Conservation (phyloP, 2,113 vertebrate genomes). For the Erythrocercus mccallii region DNA sequence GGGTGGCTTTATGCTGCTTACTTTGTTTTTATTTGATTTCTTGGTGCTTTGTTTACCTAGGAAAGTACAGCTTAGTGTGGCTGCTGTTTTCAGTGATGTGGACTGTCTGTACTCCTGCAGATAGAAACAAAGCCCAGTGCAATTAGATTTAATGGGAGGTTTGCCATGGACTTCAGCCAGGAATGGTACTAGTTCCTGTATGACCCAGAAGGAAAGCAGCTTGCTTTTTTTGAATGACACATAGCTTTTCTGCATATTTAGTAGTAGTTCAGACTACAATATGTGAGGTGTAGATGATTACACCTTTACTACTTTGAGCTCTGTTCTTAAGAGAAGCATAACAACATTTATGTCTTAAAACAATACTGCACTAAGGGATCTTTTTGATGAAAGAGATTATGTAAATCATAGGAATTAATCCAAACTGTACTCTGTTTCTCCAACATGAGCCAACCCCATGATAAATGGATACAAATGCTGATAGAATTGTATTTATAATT, state of each 20-base stretch:
- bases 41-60: slow-evolving; percentile 18
- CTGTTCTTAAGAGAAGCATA: not conserved
- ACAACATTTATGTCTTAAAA: not conserved
- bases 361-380: not conserved
- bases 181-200: not conserved
- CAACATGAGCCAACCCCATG: not conserved
- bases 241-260: not conserved
- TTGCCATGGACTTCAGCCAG: not conserved
- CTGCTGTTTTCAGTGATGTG: not conserved
- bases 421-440: not conserved
- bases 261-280: not conserved
- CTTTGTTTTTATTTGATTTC: slow-evolving; percentile 13
- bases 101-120: not conserved
- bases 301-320: not conserved
- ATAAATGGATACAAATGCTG: not conserved
- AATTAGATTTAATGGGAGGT: not conserved
- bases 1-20: not conserved
- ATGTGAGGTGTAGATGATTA: not conserved
- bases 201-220: not conserved
- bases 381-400: not conserved
- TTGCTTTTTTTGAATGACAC: not conserved
- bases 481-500: not conserved
- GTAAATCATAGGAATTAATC: not conserved
- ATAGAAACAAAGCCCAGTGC: not conserved
- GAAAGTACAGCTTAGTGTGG: not conserved